Evolutionary conservation across 2,113 vertebrate genomes (phyloP), one percentile per base, ranked within the genome.

Genomic region (Menidia beryllina): DNA sequence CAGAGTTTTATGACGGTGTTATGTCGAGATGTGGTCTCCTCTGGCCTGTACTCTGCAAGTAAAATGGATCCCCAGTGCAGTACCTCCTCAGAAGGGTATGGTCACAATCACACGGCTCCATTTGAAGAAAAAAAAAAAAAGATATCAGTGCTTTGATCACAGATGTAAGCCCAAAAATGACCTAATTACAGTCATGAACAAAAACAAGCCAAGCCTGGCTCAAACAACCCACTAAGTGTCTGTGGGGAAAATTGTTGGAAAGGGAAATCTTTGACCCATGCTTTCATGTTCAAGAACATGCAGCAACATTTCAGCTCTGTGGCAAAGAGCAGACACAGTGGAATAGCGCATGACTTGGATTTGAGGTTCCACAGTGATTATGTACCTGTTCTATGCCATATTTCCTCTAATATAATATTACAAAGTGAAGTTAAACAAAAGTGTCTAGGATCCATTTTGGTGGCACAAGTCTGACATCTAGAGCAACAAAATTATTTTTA

Each of bases 111-210:
- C 14, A 25, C 1, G 5, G 30, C 17, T 56, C 48, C 14, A 54
- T 72, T 60, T 48, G 63, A 69, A 38, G 20, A 45, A 25, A 54
- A 69, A 48, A n/a, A n/a, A n/a, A n/a, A n/a, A n/a, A n/a, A n/a
- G n/a, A 62, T 27, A 61, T n/a, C 71, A 60, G n/a, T 19, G 58
- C 69, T 57, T 61, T 83, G 36, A 72, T 69, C 54, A 43, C 27
- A 67, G 49, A 60, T 60, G 19, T 23, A 38, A 38, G 26, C 14
- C 30, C 20, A 23, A 34, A 65, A 56, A 77, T 57, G 23, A 75
- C 58, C 51, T 59, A 24, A 80, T 41, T 12, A 70, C 26, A 55
- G 66, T 58, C 24, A 53, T 7, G 50, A 12, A 9, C n/a, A 61
- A 59, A 66, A 71, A 54, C 26, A 71, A 75, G 60, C 11, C 45